Percentiles rank a stretch among this genome's conserved stretches.
phyloP scores from a whole-genome alignment of 2,113 vertebrate genomes.

The Pseudorhombus dupliciocellatus region DNA sequence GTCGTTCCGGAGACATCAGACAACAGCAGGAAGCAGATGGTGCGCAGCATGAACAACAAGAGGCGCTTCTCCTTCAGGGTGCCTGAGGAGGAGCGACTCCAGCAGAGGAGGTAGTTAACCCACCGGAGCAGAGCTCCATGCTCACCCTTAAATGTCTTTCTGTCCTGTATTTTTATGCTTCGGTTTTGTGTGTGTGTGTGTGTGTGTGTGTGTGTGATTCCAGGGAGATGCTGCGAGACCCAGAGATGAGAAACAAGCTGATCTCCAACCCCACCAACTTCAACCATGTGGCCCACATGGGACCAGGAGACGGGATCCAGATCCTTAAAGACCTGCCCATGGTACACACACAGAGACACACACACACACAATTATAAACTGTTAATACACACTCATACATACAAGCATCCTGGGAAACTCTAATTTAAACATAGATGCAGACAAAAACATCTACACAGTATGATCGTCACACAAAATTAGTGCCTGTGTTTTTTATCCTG shows the following conservation, averaged over 20 bases:
- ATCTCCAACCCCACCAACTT: slow-evolving; percentile 99
- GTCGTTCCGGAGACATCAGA: slow-evolving; percentile 97
- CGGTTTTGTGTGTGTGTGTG: background rate
- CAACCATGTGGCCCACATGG: slow-evolving; percentile 99
- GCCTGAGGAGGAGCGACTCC: slow-evolving; percentile 94
- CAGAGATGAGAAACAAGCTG: slow-evolving; percentile 99
- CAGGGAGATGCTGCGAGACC: slow-evolving; percentile 98
- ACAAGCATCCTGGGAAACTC: background rate
- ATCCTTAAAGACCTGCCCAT: slow-evolving; percentile 98
- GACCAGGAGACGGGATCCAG: slow-evolving; percentile 98
- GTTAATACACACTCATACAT: background rate
- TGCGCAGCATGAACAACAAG: slow-evolving; percentile 97
- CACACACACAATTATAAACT: background rate
- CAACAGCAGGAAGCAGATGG: slow-evolving; percentile 98
- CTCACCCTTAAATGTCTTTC: background rate
- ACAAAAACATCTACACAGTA: background rate
- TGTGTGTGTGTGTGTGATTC: slow-evolving; percentile 61
- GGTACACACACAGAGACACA: slow-evolving; percentile 74
- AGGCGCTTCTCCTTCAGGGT: slow-evolving; percentile 96
- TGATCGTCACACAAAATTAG: background rate
- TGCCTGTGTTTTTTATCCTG: background rate
- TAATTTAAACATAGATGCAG: background rate
- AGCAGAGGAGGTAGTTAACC: slow-evolving; percentile 86
- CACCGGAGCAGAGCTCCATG: too few relatives aligned
- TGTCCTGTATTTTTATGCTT: background rate